These are phyloP conservation scores for Metallyticus violacea DNA, from an alignment of 2,888 invertebrate species.

Conservation along the genomic window DNA sequence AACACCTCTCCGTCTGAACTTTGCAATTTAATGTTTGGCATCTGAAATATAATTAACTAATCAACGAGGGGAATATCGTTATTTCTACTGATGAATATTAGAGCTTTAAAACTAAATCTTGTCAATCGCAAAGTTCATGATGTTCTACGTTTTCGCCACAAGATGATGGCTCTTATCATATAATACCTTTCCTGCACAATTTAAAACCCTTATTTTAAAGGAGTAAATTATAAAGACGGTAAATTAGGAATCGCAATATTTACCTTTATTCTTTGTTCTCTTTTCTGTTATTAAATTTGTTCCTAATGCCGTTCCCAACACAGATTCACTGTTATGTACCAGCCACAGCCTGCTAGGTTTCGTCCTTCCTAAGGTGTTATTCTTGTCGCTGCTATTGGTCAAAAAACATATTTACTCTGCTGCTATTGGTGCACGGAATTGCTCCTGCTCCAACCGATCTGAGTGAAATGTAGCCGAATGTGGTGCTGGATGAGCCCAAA, in stretches of 20 bases:
- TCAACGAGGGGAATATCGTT: background rate
- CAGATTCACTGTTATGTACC: background rate
- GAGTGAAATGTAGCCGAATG: background rate
- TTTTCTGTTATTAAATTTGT: background rate
- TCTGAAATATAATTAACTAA: slow-evolving; percentile 53
- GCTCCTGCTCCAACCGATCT: background rate
- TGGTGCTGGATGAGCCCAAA: background rate
- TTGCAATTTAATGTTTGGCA: slow-evolving; percentile 93
- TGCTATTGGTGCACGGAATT: background rate
- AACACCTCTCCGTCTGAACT: slow-evolving; percentile 95
- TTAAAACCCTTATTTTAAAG: no score
- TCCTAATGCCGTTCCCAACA: background rate
- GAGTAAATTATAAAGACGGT: no score
- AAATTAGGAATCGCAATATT: background rate
- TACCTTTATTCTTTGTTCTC: background rate
- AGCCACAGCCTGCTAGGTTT: background rate
- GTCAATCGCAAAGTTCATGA: background rate
- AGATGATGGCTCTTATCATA: no score
- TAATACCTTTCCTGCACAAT: no score
- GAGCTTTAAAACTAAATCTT: background rate
- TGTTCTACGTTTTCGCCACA: background rate
- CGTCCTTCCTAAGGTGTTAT: background rate
- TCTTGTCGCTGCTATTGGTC: background rate
- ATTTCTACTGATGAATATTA: background rate
- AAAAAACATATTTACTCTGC: background rate